Conservation (phyloP, 2,888 invertebrate genomes). For the Phlogophora meticulosa region DNA sequence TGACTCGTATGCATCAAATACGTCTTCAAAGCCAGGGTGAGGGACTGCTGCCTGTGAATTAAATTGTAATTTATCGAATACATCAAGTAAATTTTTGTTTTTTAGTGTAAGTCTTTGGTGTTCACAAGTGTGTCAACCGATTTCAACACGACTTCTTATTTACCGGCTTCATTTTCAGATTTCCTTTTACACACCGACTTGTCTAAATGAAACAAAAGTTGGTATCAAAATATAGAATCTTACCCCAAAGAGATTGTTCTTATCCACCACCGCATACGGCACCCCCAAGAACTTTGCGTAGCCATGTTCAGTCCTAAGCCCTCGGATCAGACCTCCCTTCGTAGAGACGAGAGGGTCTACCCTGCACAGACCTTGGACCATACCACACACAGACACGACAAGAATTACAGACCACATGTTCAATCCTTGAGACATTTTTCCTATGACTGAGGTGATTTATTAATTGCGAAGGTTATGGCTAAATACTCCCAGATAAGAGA, state of each 20-base stretch:
- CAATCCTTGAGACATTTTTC: not conserved
- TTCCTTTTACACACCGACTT: no score
- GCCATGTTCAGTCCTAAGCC: slow-evolving; percentile 55
- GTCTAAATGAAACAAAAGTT: no score
- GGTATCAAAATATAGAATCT: no score
- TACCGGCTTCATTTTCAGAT: not conserved
- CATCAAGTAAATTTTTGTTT: no score
- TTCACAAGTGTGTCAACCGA: no score
- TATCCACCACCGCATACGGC: slow-evolving; percentile 66
- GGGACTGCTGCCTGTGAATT: slow-evolving; percentile 56
- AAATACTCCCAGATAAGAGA: no score
- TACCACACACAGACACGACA: slow-evolving; percentile 18
- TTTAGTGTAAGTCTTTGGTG: no score
- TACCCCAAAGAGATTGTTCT: slow-evolving; percentile 65
- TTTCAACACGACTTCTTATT: not conserved
- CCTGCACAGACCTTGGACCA: slow-evolving; percentile 32
- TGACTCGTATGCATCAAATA: slow-evolving; percentile 65
- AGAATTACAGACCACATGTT: slow-evolving; percentile 26
- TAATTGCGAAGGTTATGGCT: no score
- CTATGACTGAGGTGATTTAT: not conserved
- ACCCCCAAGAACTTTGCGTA: slow-evolving; percentile 67
- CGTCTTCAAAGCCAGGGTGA: slow-evolving; percentile 51
- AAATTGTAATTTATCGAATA: not conserved
- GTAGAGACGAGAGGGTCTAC: slow-evolving; percentile 63
- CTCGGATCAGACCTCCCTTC: slow-evolving; percentile 60